Evolutionary conservation across 2,888 invertebrate species (phyloP), one percentile per base, ranked within the genome.

Genomic region (Acronicta leporina): DNA sequence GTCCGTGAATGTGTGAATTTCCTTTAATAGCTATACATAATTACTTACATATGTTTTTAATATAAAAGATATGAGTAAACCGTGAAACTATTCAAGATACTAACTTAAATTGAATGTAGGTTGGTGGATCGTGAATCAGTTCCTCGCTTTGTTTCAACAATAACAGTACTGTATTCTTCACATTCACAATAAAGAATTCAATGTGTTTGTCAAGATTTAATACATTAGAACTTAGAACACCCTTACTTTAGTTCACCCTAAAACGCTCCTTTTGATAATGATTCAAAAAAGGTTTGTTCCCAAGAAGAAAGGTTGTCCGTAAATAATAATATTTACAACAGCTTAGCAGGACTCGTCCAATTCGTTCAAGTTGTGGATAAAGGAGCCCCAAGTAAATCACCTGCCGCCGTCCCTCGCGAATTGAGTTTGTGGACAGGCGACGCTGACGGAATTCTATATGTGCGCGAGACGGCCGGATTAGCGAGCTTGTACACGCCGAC

Each of bases 271-370:
- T 52, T 54, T 35, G 42, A 60, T 47, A 60, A 63, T 71, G 40
- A 64, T 55, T 60, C 57, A 62, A 64, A 61, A 53, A 61, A 63
- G 16, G 52, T 52, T 57, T 55, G 55, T 60, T 52, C 47, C n/a
- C 52, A 46, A 25, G 60, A 48, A 66, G 53, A 55, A 53, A 62
- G 61, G 51, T 40, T 53, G 53, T 1, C 42, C 45, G 47, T 70
- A 68, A 72, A 74, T 63, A 71, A 68, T 68, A 56, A 48, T 68
- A 64, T 63, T 59, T 49, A 59, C 55, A 56, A 61, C 42, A 42
- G 68, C 43, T 53, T 35, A 35, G 45, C 59, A 55, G 16, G 43
- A 47, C 51, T 52, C 48, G 53, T 48, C 56, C 43, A 48, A 64
- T 59, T 68, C 57, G 52, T 58, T 48, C 67, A 57, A 27, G 33